Percentiles rank a stretch among this genome's conserved stretches.
Conservation (phyloP, 1,140 invertebrate species). For the Cotesia chilonis region DNA sequence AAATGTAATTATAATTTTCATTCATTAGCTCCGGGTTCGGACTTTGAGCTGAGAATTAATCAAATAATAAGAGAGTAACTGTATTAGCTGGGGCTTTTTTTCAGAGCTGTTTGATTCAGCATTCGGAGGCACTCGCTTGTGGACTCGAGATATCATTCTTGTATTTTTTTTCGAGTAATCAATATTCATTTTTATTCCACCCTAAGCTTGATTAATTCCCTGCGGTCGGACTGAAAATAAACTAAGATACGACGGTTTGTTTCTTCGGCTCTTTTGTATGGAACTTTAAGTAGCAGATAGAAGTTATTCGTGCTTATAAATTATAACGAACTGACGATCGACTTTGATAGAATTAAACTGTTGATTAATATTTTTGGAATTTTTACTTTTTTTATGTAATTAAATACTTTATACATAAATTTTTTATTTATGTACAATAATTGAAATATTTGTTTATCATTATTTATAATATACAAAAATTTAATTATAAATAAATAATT, state of each 20-base stretch:
- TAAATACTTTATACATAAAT: too few relatives aligned
- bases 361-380: too few relatives aligned
- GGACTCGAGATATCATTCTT: constrained; percentile 65
- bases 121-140: constrained; percentile 62
- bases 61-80: constrained; percentile 9
- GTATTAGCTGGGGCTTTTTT: background rate
- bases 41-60: constrained; percentile 1
- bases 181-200: constrained; percentile 57
- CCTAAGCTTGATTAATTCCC: constrained; percentile 34
- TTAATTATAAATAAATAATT: too few relatives aligned
- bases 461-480: too few relatives aligned
- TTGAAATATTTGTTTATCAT: too few relatives aligned
- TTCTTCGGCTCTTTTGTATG: background rate
- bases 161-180: constrained; percentile 49
- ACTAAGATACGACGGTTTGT: background rate
- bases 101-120: constrained; percentile 54
- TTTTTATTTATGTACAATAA: too few relatives aligned
- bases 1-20: constrained; percentile 68
- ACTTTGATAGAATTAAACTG: too few relatives aligned
- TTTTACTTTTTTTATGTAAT: too few relatives aligned
- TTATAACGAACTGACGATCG: too few relatives aligned
- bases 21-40: constrained; percentile 53
- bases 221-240: constrained; percentile 12
- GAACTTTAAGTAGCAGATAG: constrained; percentile 38
- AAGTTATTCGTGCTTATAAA: constrained; percentile 37